Evolutionary conservation across 2,888 invertebrate genomes (phyloP).

Genomic region (Coleophora deauratella): DNA sequence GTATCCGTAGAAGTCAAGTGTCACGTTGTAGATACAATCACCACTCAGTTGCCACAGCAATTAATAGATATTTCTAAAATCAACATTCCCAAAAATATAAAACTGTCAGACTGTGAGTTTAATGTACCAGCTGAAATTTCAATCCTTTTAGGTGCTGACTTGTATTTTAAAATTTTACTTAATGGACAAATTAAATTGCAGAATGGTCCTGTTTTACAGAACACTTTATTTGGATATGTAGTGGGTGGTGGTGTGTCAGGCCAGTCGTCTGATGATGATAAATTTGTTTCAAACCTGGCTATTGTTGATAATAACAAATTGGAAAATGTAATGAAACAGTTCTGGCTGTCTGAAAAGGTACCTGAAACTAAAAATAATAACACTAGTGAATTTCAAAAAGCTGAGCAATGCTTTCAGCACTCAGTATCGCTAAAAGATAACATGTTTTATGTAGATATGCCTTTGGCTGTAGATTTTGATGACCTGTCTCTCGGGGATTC

Average conservation of each 20-base stretch:
- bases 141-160: background rate
- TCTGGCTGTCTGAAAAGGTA: too few relatives aligned
- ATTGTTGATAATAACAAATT: constrained; percentile 10
- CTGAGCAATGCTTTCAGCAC: background rate
- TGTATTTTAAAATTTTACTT: constrained; percentile 12
- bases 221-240: too few relatives aligned
- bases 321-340: constrained; percentile 16
- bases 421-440: background rate
- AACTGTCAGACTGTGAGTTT: too few relatives aligned
- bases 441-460: constrained; percentile 9
- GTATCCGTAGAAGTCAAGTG: too few relatives aligned
- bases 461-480: background rate
- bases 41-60: too few relatives aligned
- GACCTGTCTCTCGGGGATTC: constrained; percentile 13
- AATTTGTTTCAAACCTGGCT: constrained; percentile 3
- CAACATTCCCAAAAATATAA: too few relatives aligned
- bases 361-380: too few relatives aligned
- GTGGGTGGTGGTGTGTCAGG: constrained; percentile 8
- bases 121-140: background rate
- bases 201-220: constrained; percentile 12
- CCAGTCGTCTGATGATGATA: background rate
- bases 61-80: too few relatives aligned
- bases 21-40: too few relatives aligned
- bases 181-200: constrained; percentile 9
- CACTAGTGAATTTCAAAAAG: too few relatives aligned